phyloP scores from a whole-genome alignment of 2,113 vertebrate species.

The Saccopteryx leptura region DNA sequence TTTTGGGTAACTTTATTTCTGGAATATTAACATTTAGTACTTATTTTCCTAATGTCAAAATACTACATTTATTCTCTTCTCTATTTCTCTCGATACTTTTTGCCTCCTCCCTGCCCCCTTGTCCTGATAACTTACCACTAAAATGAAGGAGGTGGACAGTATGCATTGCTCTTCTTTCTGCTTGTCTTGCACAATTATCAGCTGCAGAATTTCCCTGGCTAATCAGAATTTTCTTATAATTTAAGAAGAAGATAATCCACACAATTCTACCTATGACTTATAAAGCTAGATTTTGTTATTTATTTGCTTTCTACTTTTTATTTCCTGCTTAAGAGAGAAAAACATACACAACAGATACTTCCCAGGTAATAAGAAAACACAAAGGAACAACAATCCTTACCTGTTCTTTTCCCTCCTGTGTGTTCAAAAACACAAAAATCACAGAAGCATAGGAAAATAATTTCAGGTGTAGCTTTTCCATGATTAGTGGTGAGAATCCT shows the following conservation, averaged over 20 bases:
- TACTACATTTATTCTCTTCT: not conserved
- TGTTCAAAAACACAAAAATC: not conserved
- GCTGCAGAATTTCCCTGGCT: not conserved
- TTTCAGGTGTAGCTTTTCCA: not conserved
- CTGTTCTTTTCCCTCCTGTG: not conserved
- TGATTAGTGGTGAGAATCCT: not conserved
- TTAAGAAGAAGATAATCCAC: not conserved
- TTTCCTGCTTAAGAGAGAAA: not conserved
- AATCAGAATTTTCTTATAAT: not conserved
- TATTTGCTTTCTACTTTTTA: not conserved
- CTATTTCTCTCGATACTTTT: not conserved
- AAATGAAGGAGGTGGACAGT: not conserved
- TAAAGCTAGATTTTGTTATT: not conserved
- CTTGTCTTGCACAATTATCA: not conserved
- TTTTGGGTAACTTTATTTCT: not conserved
- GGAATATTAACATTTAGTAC: not conserved
- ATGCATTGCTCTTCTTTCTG: not conserved
- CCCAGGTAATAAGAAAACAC: not conserved
- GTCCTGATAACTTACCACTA: not conserved
- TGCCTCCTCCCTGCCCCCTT: rapidly evolving
- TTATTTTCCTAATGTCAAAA: constrained; percentile 22
- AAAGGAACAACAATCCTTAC: not conserved
- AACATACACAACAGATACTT: not conserved
- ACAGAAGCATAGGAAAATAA: not conserved
- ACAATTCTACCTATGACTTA: not conserved